Evolutionary conservation across 2,888 invertebrate species (phyloP), one percentile per base, ranked within the genome.

Genomic region (Phorcus lineatus): DNA sequence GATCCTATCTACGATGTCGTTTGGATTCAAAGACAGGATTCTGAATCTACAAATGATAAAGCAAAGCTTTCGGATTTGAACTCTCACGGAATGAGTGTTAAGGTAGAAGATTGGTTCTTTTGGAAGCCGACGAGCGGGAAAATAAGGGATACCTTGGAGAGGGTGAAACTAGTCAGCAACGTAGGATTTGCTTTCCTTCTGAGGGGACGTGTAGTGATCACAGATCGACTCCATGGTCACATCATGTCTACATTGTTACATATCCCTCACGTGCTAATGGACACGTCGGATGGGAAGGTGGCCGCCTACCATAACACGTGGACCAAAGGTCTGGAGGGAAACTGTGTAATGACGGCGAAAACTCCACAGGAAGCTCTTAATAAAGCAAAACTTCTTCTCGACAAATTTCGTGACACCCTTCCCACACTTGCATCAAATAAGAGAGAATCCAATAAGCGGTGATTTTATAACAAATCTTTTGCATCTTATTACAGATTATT

Each of bases 121-220:
- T 86, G 82, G 82, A 6, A 0, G 0, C 74, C 86, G n/a, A 77
- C 78, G n/a, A 78, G 67, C 19, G 81, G 81, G 0, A 36, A 28
- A 0, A n/a, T 24, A n/a, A 57, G 13, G 2, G 77, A 67, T 9
- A 19, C 67, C 0, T 74, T 87, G 81, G 83, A 85, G 7, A 75
- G 77, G 9, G 54, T 82, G 0, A 80, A 83, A 55, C 70, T 82
- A 0, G 80, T 82, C 17, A 66, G 84, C 13, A 57, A 75, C 2
- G 78, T 75, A 13, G 86, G 86, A 1, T 70, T 84, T 13, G 54
- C 75, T 55, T 85, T 86, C 54, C 78, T 85, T 9, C 84, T 82
- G 77, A 66, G 85, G 19, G 86, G 86, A 6, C 75, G 83, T 4
- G 80, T 83, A 24, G 77, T 80, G 6, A 81, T 81, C 74, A 83